Base-by-base conservation (phyloP, 2,113 vertebrate genomes). In the Cyprinodon variegatus region DNA sequence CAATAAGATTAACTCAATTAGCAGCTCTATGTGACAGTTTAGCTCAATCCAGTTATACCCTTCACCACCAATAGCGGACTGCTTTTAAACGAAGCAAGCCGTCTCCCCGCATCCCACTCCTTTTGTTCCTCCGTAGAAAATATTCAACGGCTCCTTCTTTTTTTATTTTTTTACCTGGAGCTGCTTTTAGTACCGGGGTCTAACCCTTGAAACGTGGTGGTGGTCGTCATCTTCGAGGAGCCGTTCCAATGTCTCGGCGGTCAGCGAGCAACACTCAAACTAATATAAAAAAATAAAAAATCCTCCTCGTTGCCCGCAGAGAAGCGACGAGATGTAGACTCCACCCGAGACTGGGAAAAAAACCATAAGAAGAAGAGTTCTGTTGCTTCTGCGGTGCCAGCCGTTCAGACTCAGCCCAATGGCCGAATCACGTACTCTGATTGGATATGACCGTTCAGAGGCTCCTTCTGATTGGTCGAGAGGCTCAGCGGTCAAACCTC, bases 131-230 rank as follows among this genome's bases (percentile, higher is more conserved):
- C 75, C 76, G 3, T 41, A 39, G 69, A 74, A 75, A 53, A 13
- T 50, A 83, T 77, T 73, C 71, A 14, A 50, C 84, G 20, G 17
- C 50, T 20, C 50, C 50, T 9, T 41, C 10, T 57, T 57, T 57
- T 57, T 57, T 14, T n/a, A 20, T 57, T 12, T 38, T 59, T 94
- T 87, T 95, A 99, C 98, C 98, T 97, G 88, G 98, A 99, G 83
- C 98, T 98, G 86, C 90, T 98, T 86, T 97, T 97, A 82, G 96
- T 93, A 48, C 95, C 94, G n/a, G 98, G 96, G 39, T 98, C 96
- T 91, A 99, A 94, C 81, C 98, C 97, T 88, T 96, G 94, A 71
- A 93, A 99, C 29, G 94, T 98, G 75, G 97, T 97, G 0, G 98
- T 99, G 76, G 98, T 99, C 71, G 98, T 99, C 98, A 99, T 99